Percentiles rank a stretch among this genome's conserved stretches.
Evolutionary conservation across 53 echinoderm and acorn worm genomes (phyloP).

Genomic region (Echinometra lucunter): DNA sequence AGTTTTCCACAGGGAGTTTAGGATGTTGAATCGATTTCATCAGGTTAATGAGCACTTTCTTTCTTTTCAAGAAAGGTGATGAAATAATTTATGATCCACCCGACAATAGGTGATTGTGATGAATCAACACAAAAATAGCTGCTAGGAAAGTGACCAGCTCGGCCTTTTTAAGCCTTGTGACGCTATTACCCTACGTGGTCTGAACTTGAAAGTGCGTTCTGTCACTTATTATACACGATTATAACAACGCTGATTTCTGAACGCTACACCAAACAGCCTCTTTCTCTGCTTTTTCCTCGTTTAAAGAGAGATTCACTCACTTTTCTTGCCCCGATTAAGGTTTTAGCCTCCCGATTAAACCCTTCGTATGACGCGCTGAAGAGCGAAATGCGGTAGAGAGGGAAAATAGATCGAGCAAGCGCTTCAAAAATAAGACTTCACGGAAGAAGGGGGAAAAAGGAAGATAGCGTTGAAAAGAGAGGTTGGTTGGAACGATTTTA

Average conservation of each 20-base stretch:
- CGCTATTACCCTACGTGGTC: not conserved
- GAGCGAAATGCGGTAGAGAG: not conserved
- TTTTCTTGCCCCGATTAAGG: conserved; percentile 60
- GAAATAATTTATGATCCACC: not conserved
- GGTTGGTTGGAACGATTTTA: conserved; percentile 63
- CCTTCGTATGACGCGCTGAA: not conserved
- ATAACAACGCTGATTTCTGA: conserved; percentile 59
- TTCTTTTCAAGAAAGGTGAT: too few relatives aligned
- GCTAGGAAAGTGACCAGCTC: not conserved
- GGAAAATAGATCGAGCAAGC: conserved; percentile 1
- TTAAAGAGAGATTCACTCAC: conserved; percentile 33
- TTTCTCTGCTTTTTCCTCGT: not conserved
- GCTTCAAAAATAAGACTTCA: conserved; percentile 22
- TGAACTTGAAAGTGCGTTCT: conserved; percentile 58
- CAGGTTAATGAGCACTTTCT: too few relatives aligned
- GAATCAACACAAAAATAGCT: not conserved
- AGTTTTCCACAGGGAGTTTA: too few relatives aligned
- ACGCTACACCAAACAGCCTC: conserved; percentile 49
- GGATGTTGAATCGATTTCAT: too few relatives aligned
- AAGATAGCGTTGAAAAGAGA: not conserved
- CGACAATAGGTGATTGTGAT: not conserved
- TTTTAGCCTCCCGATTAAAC: conserved; percentile 53
- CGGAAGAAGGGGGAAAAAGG: conserved; percentile 29
- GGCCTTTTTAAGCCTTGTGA: not conserved
- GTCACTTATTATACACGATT: conserved; percentile 53